Evolutionary conservation across 2,888 invertebrate species (phyloP).

Genomic region (Xestia c-nigrum): DNA sequence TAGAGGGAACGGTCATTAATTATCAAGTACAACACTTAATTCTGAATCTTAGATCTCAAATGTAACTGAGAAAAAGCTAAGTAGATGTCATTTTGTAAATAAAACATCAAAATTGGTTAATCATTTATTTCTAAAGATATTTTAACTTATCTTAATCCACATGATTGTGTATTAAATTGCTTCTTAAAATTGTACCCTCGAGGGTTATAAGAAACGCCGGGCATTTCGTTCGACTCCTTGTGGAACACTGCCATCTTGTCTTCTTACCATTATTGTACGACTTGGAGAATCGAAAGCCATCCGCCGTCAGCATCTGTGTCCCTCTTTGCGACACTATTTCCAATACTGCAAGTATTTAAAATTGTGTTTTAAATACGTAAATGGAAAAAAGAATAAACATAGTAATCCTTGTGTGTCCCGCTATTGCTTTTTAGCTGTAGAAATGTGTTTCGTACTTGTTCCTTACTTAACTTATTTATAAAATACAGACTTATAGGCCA

Average conservation of each 20-base stretch:
- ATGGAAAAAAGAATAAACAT: not conserved
- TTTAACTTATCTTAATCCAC: conserved; percentile 7
- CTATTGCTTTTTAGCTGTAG: no score
- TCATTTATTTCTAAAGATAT: conserved; percentile 28
- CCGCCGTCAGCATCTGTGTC: conserved; percentile 74
- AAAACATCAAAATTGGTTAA: conserved; percentile 4
- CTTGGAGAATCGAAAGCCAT: conserved; percentile 77
- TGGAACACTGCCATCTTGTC: conserved; percentile 73
- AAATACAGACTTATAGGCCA: no score
- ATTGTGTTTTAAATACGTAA: not conserved
- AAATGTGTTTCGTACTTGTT: no score
- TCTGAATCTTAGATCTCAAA: not conserved
- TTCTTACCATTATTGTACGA: conserved; percentile 70
- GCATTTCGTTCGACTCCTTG: conserved; percentile 68
- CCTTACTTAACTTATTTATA: no score
- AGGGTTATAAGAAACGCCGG: no score
- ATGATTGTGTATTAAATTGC: conserved; percentile 69
- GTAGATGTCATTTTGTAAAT: not conserved
- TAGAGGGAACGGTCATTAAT: not conserved
- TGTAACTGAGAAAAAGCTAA: not conserved
- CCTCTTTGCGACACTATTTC: conserved; percentile 74
- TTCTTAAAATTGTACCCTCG: no score
- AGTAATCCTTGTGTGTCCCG: no score
- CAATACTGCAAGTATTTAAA: conserved; percentile 68
- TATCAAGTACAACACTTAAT: not conserved